Evolutionary conservation across 1,140 invertebrate species (phyloP).

Genomic region (Calliopsis andreniformis): DNA sequence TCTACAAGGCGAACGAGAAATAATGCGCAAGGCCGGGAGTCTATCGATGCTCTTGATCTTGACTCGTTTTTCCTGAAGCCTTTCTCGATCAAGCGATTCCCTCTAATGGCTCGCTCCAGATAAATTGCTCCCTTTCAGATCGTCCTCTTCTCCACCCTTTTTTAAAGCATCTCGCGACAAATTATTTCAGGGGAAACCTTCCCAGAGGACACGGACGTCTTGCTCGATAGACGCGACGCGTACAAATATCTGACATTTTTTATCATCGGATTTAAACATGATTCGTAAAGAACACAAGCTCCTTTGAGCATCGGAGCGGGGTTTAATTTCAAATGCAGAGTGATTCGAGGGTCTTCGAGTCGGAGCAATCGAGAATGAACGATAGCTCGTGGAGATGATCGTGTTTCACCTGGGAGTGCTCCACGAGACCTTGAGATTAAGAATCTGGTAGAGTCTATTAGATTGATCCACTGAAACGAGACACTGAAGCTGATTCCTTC

Average conservation of each 20-base stretch:
- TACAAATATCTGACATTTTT: no score
- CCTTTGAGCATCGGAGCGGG: not conserved
- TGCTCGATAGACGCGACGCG: no score
- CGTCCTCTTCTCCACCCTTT: no score
- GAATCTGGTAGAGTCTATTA: not conserved
- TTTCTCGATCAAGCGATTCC: slow-evolving; percentile 22
- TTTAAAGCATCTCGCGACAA: not conserved
- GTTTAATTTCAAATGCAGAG: slow-evolving; percentile 18
- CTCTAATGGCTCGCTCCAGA: not conserved
- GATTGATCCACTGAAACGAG: not conserved
- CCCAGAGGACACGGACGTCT: not conserved
- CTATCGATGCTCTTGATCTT: slow-evolving; percentile 37
- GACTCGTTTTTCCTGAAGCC: not conserved
- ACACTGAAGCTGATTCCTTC: no score
- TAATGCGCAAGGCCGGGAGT: slow-evolving; percentile 10
- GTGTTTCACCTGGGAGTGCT: not conserved
- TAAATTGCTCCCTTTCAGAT: not conserved
- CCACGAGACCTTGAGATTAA: not conserved
- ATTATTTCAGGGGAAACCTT: slow-evolving; percentile 10
- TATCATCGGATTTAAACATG: slow-evolving; percentile 2
- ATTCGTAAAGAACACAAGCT: not conserved
- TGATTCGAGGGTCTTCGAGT: not conserved
- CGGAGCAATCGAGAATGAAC: no score
- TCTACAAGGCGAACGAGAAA: slow-evolving; percentile 34
- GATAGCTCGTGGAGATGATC: no score